phyloP scores from a whole-genome alignment of 2,888 invertebrate genomes.

The Leptinotarsa rubiginosa region DNA sequence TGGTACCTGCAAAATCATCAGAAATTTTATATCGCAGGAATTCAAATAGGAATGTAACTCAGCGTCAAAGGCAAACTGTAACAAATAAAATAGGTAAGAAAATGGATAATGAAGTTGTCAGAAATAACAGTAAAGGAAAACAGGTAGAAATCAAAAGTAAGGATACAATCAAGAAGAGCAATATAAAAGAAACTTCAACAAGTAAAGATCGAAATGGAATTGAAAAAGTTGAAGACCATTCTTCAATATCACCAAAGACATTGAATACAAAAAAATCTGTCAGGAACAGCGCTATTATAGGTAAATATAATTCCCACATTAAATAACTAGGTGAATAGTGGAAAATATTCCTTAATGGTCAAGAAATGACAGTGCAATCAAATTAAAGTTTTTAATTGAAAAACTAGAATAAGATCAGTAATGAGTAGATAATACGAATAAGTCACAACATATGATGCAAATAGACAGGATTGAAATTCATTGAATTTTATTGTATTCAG shows the following conservation, averaged over 20 bases:
- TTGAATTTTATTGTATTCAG: too few relatives aligned
- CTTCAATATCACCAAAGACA: background rate
- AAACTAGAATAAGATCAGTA: background rate
- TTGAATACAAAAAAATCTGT: background rate
- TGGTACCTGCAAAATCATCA: slow-evolving; percentile 25
- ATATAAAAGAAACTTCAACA: slow-evolving; percentile 11
- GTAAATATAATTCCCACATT: background rate
- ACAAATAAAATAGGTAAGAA: background rate
- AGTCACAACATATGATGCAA: too few relatives aligned
- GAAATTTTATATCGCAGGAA: slow-evolving; percentile 44
- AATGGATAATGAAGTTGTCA: slow-evolving; percentile 14
- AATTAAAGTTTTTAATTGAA: background rate
- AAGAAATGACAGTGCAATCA: slow-evolving; percentile 1
- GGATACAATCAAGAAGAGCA: background rate
- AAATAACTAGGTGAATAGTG: background rate
- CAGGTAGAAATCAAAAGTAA: slow-evolving; percentile 1
- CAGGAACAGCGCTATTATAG: background rate
- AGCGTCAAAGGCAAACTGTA: slow-evolving; percentile 39
- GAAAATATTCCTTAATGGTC: background rate
- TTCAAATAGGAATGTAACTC: slow-evolving; percentile 41
- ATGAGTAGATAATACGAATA: too few relatives aligned
- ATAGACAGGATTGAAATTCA: too few relatives aligned
- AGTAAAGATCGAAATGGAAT: background rate
- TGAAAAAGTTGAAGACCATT: background rate
- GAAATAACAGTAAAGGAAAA: background rate